Evolutionary conservation across 2,113 vertebrate species (phyloP).

Genomic region (Willisornis vidua): DNA sequence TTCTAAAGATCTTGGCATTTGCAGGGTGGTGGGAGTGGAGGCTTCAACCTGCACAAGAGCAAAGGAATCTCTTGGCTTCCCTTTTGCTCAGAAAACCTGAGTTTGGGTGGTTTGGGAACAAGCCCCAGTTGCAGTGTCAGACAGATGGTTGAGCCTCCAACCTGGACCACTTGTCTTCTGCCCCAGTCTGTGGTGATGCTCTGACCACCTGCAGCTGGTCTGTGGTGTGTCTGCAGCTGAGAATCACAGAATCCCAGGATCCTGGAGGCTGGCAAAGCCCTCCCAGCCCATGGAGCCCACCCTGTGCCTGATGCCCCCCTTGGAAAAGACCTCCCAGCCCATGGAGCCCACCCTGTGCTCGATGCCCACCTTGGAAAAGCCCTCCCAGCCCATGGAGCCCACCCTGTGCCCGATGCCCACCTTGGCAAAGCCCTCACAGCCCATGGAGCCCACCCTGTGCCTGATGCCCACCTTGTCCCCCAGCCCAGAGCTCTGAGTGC

Average conservation of each 20-base stretch:
- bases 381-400: neutral
- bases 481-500: no score
- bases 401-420: no score
- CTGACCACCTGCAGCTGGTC: neutral
- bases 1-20: no score
- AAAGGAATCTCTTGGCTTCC: neutral
- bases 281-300: neutral
- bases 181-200: rapidly evolving
- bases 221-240: neutral
- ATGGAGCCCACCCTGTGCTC: neutral
- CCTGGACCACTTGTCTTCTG: rapidly evolving
- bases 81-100: neutral
- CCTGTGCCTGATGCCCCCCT: no score
- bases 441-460: neutral
- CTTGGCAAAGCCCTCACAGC: neutral
- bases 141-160: neutral
- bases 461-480: no score
- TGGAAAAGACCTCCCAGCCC: neutral
- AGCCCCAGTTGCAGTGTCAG: neutral
- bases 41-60: neutral
- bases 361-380: neutral
- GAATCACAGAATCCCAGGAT: neutral
- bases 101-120: neutral
- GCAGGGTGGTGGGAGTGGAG: neutral
- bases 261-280: neutral